Percentiles rank a stretch among this genome's conserved stretches.
phyloP scores from a whole-genome alignment of 2,888 invertebrate species.

The Bugula neritina region DNA sequence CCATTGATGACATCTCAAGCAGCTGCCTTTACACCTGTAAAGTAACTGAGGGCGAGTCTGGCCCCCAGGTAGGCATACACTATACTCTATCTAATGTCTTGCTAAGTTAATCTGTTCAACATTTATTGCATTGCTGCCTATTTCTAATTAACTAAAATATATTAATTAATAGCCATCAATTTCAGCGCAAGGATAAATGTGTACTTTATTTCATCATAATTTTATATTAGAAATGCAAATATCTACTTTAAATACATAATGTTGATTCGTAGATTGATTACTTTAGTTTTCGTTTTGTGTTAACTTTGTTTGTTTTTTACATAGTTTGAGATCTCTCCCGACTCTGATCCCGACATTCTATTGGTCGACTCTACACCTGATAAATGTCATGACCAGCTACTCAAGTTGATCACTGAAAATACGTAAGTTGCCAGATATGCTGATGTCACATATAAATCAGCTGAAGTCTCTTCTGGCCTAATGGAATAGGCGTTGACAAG shows the following conservation, averaged over 20 bases:
- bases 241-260: too few relatives aligned
- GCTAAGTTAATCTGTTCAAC: too few relatives aligned
- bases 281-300: neutral
- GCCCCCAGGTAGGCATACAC: constrained; percentile 59
- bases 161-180: too few relatives aligned
- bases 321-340: constrained; percentile 72
- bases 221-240: too few relatives aligned
- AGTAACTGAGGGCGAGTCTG: constrained; percentile 66
- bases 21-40: constrained; percentile 75
- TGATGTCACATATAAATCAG: neutral
- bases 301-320: constrained; percentile 27
- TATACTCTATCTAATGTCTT: neutral
- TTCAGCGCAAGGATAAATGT: too few relatives aligned
- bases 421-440: constrained; percentile 3
- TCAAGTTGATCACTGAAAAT: constrained; percentile 54
- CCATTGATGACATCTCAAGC: constrained; percentile 64
- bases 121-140: too few relatives aligned
- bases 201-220: too few relatives aligned
- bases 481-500: too few relatives aligned
- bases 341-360: constrained; percentile 64
- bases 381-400: constrained; percentile 66
- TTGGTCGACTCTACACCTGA: constrained; percentile 66
- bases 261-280: too few relatives aligned
- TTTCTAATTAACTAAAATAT: too few relatives aligned
- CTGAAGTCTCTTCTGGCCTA: too few relatives aligned